A percentile compares a stretch with the other conserved stretches of the same genome.
These are phyloP conservation scores for Procambarus virginalis DNA, from an alignment of 1,140 invertebrate species.

Conservation along the genomic window DNA sequence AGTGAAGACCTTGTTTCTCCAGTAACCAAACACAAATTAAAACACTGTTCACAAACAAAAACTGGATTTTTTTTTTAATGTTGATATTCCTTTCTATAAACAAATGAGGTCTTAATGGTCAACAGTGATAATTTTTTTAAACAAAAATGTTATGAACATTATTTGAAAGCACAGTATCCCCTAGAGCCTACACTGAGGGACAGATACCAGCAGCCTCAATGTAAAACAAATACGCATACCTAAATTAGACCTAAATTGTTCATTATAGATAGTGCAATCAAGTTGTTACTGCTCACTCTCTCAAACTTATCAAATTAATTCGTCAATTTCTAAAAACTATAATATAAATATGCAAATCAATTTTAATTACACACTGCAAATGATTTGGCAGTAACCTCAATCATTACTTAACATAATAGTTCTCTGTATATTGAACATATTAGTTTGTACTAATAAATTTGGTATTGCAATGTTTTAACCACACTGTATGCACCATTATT, in stretches of 20 bases:
- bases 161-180: constrained; percentile 19
- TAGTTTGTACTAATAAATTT: background rate
- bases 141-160: constrained; percentile 1
- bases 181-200: constrained; percentile 31
- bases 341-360: background rate
- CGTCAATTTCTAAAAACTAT: background rate
- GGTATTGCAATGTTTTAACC: background rate
- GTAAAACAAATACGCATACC: constrained; percentile 13
- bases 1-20: constrained; percentile 16
- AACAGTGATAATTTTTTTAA: background rate
- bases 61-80: background rate
- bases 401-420: background rate
- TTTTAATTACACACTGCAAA: background rate
- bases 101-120: constrained; percentile 22
- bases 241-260: background rate
- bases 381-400: background rate
- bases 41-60: background rate
- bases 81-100: background rate
- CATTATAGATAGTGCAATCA: constrained; percentile 7
- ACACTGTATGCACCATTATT: background rate
- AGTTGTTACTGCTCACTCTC: constrained; percentile 3
- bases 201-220: constrained; percentile 32
- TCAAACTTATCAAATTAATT: background rate
- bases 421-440: background rate
- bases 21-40: background rate